Evolutionary conservation across 2,113 vertebrate genomes (phyloP), one percentile per base, ranked within the genome.

Genomic region (Silurus meridionalis): DNA sequence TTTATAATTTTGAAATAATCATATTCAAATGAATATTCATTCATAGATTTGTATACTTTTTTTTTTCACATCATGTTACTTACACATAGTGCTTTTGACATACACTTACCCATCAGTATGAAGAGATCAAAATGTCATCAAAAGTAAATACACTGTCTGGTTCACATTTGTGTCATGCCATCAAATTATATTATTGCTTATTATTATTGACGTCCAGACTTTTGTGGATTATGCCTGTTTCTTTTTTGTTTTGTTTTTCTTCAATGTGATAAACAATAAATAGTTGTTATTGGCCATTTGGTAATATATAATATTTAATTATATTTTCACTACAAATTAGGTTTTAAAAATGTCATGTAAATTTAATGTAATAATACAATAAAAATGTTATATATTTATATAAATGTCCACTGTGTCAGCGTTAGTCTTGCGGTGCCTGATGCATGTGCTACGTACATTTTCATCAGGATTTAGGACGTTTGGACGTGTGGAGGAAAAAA

Each of bases 361-460:
- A 14, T 58, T 58, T 58, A 58, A 17, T 58, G 5, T 58, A 58
- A 58, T 58, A 17, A 58, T 5, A 58, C 23, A 58, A 23, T n/a
- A 63, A 58, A 74, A 72, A 37, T n/a, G 14, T 46, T 61, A 37
- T 37, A 37, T 37, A 37, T 37, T 37, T 37, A 37, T 37, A 37
- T 37, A 37, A 37, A 37, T 71, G 46, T 50, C 57, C 57, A 74
- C 55, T 79, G 52, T 25, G 17, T 87, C 83, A 83, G 83, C 61
- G 74, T 87, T 63, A 72, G 88, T 87, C 11, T 61, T 74, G 61
- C 17, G 37, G 63, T 57, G 83, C 82, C 69, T 83, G 9, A 21
- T 63, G 63, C 61, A 11, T 83, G 85, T 64, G 63, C 57, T 86
- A 63, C 80, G 79, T 80, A 52, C 63, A 77, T 79, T 78, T 87